Evolutionary conservation across 1,140 invertebrate species (phyloP).

Genomic region (Helicorthomorpha holstii): DNA sequence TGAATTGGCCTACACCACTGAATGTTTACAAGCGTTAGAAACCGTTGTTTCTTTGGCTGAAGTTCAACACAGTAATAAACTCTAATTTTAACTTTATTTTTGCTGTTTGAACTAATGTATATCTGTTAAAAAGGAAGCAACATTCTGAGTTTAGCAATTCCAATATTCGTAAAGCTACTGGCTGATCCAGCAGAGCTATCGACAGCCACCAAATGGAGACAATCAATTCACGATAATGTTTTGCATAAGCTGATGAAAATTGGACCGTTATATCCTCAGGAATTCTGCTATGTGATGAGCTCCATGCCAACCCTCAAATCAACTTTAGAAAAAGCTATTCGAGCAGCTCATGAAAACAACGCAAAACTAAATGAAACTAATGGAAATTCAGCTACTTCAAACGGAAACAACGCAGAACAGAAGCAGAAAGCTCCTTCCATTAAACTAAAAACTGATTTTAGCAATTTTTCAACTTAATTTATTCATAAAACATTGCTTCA

Average conservation of each 20-base stretch:
- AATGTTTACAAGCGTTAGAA: conserved; percentile 51
- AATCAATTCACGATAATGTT: conserved; percentile 63
- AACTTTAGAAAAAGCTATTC: conserved; percentile 69
- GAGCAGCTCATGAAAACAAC: conserved; percentile 39
- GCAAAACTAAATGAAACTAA: conserved; percentile 11
- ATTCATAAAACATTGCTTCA: no score
- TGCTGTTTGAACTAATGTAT: no score
- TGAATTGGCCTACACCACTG: conserved; percentile 31
- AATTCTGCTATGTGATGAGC: conserved; percentile 79
- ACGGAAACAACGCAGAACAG: conserved; percentile 7
- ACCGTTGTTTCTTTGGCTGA: conserved; percentile 52
- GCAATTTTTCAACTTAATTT: conserved; percentile 50
- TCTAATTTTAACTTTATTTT: no score
- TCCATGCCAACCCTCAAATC: conserved; percentile 55
- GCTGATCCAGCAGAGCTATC: conserved; percentile 44
- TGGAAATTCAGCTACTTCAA: conserved; percentile 13
- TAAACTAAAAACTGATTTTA: conserved; percentile 90
- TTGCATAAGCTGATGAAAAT: conserved; percentile 76
- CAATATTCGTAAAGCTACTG: conserved; percentile 70
- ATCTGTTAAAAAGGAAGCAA: no score
- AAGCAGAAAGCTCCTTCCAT: conserved; percentile 44
- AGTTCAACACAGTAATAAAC: conserved; percentile 53
- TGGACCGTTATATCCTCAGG: conserved; percentile 74
- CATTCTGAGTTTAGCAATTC: conserved; percentile 68
- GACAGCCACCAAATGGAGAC: conserved; percentile 40